These are phyloP conservation scores for Xylota sylvarum DNA, from an alignment of 2,888 invertebrate genomes.

Conservation along the genomic window DNA sequence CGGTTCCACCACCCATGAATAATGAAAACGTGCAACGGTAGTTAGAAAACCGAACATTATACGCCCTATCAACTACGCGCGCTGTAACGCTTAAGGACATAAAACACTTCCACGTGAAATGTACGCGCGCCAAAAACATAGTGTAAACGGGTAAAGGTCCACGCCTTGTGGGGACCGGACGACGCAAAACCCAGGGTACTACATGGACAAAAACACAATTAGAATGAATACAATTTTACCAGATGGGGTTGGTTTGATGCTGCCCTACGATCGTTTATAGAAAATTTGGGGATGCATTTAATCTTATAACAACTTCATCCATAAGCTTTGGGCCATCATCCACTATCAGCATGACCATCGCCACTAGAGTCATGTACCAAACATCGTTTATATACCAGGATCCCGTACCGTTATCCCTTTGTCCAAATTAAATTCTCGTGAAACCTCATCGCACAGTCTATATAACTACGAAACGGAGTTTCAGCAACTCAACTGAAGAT, in stretches of 20 bases:
- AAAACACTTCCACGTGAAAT: conserved; percentile 41
- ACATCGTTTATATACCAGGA: conserved; percentile 51
- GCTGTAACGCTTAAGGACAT: conserved; percentile 38
- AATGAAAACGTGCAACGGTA: conserved; percentile 61
- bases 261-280: conserved; percentile 2
- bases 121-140: conserved; percentile 22
- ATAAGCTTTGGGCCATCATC: conserved; percentile 28
- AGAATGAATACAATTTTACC: conserved; percentile 21
- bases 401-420: conserved; percentile 6
- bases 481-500: not conserved
- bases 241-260: not conserved
- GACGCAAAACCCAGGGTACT: not conserved
- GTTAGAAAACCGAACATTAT: conserved; percentile 56
- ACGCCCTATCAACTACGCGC: conserved; percentile 63
- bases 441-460: conserved; percentile 13
- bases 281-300: conserved; percentile 49
- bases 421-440: conserved; percentile 47
- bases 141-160: conserved; percentile 12
- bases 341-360: conserved; percentile 1
- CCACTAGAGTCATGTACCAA: conserved; percentile 28
- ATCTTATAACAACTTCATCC: conserved; percentile 45
- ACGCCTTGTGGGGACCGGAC: not conserved
- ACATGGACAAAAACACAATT: conserved; percentile 45
- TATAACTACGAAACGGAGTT: conserved; percentile 7
- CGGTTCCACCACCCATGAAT: conserved; percentile 28